Evolutionary conservation across 2,797 vertebrate genomes (phyloP), one percentile per base, ranked within the genome.

Genomic region (Brachymystax lenok): DNA sequence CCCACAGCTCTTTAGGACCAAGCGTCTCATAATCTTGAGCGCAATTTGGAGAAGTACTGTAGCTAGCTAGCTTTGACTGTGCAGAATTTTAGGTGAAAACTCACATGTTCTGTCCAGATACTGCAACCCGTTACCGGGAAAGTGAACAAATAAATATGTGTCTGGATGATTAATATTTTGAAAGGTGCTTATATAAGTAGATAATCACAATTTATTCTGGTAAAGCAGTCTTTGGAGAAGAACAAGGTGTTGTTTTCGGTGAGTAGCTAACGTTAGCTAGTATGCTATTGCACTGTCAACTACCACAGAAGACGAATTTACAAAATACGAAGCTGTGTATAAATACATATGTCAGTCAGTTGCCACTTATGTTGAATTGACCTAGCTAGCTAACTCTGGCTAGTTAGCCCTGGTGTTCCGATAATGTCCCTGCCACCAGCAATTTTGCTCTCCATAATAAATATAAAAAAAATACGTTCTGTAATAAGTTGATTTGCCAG

Each of bases 51-150:
- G 14, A 68, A 33, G 27, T 33, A 27, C 66, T 68, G 40, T 46
- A 46, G 10, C 40, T 12, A 46, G 40, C 10, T 46, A 12, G 40
- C 40, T 46, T 46, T 2, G 40, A 46, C 40, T 46, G 40, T 33
- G 24, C 2, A 10, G 40, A 46, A 46, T 46, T 46, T 76, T 50
- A 67, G 73, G 72, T 30, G 77, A 80, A 76, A 87, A 84, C 85
- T 82, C 84, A 82, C 81, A 82, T 88, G 85, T 80, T 46, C 77
- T 78, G 84, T 91, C 85, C 87, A 83, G 79, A 12, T 46, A 46
- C 40, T 46, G 85, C 30, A 85, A 82, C 33, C 30, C 52, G 3
- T 46, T 46, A 46, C 40, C 40, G 40, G 40, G 40, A 76, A 69
- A 80, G 27, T 33, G 21, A 33, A 61, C 76, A 33, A 61, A 35